Base-by-base conservation (phyloP, 2,888 invertebrate genomes). In the Pseudeuparius sepicola region DNA sequence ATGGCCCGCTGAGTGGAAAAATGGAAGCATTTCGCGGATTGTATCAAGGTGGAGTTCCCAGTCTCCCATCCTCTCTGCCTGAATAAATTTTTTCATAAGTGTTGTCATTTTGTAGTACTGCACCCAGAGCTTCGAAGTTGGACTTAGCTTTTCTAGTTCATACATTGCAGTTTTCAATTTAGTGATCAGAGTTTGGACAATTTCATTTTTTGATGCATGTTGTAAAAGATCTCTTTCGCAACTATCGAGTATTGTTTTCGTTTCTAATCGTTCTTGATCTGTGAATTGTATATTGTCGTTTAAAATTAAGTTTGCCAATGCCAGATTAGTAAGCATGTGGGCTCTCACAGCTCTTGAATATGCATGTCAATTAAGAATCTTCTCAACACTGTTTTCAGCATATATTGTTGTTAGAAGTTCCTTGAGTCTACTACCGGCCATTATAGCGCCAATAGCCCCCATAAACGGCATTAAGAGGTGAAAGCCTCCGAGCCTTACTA, bases 381-480 rank as follows among this genome's bases (percentile, higher is more conserved):
- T 47, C 2, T 49, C 47, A 4, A 45, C 39, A 2, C 47, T 44
- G 12, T 37, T 40, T 7, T 37, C 15, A 11, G 55, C 55, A 44
- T 53, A 59, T 32, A 55, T 50, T 4, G 45, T 31, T 4, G 3
- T 4, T 3, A 37, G 25, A 14, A 44, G 31, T 41, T 59, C 55
- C 40, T 52, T 51, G 7, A 60, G 13, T 5, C 59, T 60, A 42
- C 56, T 58, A 32, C 58, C 56, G 20, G 42, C 36, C 58, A 61
- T 61, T 31, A 60, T 52, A 31, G 48, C 39, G 12, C 57, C 58
- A 15, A 60, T 53, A 12, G 48, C 32, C 34, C 54, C 55, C 11
- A 60, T 28, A 43, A 50, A 60, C 4, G 28, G 57, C 56, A 59
- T 54, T 15, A 53, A 36, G 40, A 46, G 46, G 44, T 50, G 45